Evolutionary conservation across 92 coral and sea anemone genomes (phyloP).

Genomic region (Siderastrea radians): DNA sequence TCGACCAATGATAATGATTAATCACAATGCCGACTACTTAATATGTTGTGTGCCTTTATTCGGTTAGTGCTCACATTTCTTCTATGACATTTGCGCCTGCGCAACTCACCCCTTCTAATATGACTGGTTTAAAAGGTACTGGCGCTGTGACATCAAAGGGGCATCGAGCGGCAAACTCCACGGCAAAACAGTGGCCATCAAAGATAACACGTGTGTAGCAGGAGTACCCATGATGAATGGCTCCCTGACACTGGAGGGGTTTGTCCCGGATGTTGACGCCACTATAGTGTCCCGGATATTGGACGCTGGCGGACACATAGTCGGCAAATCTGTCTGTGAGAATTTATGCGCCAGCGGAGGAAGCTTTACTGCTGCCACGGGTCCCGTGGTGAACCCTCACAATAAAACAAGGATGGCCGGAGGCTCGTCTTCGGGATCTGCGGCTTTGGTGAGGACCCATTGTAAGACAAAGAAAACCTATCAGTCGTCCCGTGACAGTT

Average conservation of each 20-base stretch:
- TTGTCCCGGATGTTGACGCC: slow-evolving; percentile 92
- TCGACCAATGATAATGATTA: too few relatives aligned
- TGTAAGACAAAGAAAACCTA: too few relatives aligned
- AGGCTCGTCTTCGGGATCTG: slow-evolving; percentile 90
- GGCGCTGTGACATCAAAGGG: slow-evolving; percentile 82
- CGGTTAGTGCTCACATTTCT: too few relatives aligned
- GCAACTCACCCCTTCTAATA: too few relatives aligned
- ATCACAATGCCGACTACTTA: too few relatives aligned
- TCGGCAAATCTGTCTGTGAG: slow-evolving; percentile 87
- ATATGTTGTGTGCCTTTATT: not conserved
- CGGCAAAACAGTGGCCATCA: slow-evolving; percentile 83
- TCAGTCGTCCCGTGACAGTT: too few relatives aligned
- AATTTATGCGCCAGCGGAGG: slow-evolving; percentile 72
- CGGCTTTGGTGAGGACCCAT: slow-evolving; percentile 72
- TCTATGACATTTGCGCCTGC: too few relatives aligned
- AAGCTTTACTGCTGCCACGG: slow-evolving; percentile 77
- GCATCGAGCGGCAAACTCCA: slow-evolving; percentile 81
- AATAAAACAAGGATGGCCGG: slow-evolving; percentile 69
- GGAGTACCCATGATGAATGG: slow-evolving; percentile 97
- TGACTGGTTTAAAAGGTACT: slow-evolving; percentile 66
- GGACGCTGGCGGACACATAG: slow-evolving; percentile 86
- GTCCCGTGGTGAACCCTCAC: slow-evolving; percentile 83
- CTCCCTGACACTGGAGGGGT: slow-evolving; percentile 80
- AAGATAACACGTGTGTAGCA: slow-evolving; percentile 85
- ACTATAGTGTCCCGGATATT: slow-evolving; percentile 84